These are phyloP conservation scores for Euphonia xanthogaster DNA, from an alignment of 2,797 vertebrate species.

Conservation along the genomic window DNA sequence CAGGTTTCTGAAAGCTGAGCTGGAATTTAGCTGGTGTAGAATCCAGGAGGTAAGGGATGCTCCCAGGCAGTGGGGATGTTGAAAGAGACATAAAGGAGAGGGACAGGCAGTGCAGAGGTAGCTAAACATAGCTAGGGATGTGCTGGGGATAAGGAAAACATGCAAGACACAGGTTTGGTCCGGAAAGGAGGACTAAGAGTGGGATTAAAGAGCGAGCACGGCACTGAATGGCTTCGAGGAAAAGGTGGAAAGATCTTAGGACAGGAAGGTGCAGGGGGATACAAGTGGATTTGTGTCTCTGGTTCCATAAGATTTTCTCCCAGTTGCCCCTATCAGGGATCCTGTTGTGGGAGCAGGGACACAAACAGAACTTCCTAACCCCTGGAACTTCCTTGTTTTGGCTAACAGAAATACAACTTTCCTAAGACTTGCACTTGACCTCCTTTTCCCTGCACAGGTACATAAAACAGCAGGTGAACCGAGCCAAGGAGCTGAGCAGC, in stretches of 20 bases:
- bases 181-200: neutral
- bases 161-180: neutral
- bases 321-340: neutral
- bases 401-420: neutral
- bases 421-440: neutral
- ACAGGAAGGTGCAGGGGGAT: neutral
- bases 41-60: neutral
- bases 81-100: neutral
- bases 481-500: neutral
- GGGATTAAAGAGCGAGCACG: neutral
- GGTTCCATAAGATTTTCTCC: neutral
- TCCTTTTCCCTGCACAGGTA: neutral
- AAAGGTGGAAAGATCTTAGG: neutral
- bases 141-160: neutral
- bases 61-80: neutral
- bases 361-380: neutral
- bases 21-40: neutral
- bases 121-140: neutral
- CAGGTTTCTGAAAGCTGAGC: neutral
- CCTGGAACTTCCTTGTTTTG: neutral
- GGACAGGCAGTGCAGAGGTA: neutral
- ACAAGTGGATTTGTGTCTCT: neutral
- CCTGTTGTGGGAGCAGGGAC: rapidly evolving
- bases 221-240: neutral
- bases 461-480: rapidly evolving